Base-by-base conservation (phyloP, 1,140 invertebrate species). In the Archegozetes longisetosus region DNA sequence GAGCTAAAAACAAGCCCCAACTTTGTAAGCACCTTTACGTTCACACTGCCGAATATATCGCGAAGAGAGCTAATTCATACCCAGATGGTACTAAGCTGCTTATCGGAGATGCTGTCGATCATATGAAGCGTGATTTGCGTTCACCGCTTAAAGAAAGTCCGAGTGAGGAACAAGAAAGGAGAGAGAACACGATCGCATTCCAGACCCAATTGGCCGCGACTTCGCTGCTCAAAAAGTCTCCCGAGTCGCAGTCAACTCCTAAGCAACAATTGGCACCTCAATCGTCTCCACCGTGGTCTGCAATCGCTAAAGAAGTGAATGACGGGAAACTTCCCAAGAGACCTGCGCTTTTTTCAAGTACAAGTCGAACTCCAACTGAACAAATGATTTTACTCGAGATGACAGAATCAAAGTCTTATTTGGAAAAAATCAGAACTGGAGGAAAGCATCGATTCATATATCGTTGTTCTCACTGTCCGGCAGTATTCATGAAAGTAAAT, bases 1-100 rank as follows among this genome's bases (percentile, higher is more conserved):
- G 63, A 60, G 64, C 66, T n/a, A 62, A 58, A 47, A 64, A 66
- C 48, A 61, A 63, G 49, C 62, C 64, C 58, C 66, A 68, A 40
- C 32, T 90, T 12, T 68, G 77, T n/a, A 77, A 80, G 3, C 88
- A 91, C 71, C 73, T 77, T 2, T 79, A 80, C 65, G 85, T 89
- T 0, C 88, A 92, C 69, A 80, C 82, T 3, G 75, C 79, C 4
- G 84, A 88, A 65, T 91, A 91, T 70, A 57, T 60, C 13, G 40
- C 62, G 81, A 88, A 71, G 62, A 84, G 49, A 79, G 83, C 61
- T 12, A 58, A 58, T 48, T 64, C 53, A 17, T 64, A 62, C 32
- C 62, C 62, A 0, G 61, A 62, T 14, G 62, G 61, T 17, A 61
- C 55, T 6, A 64, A 63, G 28, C 28, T 32, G 22, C 27, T 51